Conservation (phyloP, 2,888 invertebrate species). For the Xanthostigma xanthostigma region DNA sequence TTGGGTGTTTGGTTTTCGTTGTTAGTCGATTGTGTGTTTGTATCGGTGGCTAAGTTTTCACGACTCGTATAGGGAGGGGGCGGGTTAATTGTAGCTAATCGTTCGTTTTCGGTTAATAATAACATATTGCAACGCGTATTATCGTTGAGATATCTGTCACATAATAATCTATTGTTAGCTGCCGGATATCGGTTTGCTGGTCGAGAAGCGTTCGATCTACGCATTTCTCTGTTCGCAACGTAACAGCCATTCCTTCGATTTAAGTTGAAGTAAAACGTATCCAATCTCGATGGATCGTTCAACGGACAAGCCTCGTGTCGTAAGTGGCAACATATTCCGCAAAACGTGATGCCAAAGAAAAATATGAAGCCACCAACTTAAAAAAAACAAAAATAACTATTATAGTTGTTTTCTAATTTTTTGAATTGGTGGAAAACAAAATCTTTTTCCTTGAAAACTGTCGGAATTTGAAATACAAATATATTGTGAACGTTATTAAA, state of each 20-base stretch:
- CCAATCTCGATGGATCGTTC: neutral
- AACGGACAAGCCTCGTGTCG: neutral
- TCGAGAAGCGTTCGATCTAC: neutral
- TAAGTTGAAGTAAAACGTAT: too few relatives aligned
- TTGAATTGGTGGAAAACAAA: neutral
- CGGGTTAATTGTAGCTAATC: neutral
- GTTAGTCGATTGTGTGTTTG: too few relatives aligned
- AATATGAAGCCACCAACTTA: conserved; percentile 4
- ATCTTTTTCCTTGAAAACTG: neutral
- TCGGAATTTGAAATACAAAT: neutral
- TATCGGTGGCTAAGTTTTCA: neutral
- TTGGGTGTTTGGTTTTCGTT: too few relatives aligned
- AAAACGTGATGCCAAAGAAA: conserved; percentile 3
- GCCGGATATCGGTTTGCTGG: conserved; percentile 6
- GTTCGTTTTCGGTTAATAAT: neutral
- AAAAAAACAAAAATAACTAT: neutral
- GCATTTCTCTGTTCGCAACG: too few relatives aligned
- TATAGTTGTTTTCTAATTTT: neutral
- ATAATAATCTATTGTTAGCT: neutral
- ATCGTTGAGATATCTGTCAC: neutral
- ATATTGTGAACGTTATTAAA: neutral
- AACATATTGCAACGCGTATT: neutral
- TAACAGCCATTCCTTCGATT: too few relatives aligned
- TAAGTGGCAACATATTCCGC: neutral
- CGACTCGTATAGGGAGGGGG: conserved; percentile 5